Evolutionary conservation across 1,140 invertebrate genomes (phyloP), one percentile per base, ranked within the genome.

Genomic region (Matsumurasca onukii): DNA sequence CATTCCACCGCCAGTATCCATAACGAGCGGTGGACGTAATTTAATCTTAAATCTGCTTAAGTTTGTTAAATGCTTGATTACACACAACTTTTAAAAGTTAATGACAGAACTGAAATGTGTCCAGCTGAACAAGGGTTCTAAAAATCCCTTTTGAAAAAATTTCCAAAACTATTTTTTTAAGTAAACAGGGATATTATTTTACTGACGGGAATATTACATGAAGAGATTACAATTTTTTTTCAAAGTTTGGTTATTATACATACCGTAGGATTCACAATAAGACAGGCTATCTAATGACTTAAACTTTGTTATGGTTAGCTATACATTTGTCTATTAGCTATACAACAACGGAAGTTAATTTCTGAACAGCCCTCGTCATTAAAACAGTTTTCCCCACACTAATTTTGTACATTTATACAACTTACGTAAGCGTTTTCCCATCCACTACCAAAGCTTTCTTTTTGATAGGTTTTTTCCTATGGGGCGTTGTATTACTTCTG

Each of bases 391-490:
- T n/a, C n/a, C n/a, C n/a, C n/a, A n/a, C n/a, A n/a, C n/a, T n/a
- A n/a, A n/a, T n/a, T n/a, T n/a, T n/a, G n/a, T n/a, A n/a, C n/a
- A 9, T 31, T 1, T 39, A 1, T 3, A 34, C 81, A 73, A 94
- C 93, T 81, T 89, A 95, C 17, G 91, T 91, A 51, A 98, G 81
- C 13, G 94, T 95, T 78, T 93, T 91, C 13, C 95, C 95, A 84
- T 98, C 95, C 1, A 98, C 91, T 3, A 98, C 92, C n/a, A 98
- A 81, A 13, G 93, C 94, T 57, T 71, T 73, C 49, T 71, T 68
- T 29, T 30, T 30, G 17, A 31, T 1, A 29, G n/a, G 29, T 31
- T 63, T 63, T 31, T 31, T 63, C n/a, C 27, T 2, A n/a, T 12
- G 12, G 1, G 27, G n/a, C 3, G 24, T 29, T 15, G 59, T 63